phyloP scores from a whole-genome alignment of 2,888 invertebrate species.

The Drosophila villosipedis region DNA sequence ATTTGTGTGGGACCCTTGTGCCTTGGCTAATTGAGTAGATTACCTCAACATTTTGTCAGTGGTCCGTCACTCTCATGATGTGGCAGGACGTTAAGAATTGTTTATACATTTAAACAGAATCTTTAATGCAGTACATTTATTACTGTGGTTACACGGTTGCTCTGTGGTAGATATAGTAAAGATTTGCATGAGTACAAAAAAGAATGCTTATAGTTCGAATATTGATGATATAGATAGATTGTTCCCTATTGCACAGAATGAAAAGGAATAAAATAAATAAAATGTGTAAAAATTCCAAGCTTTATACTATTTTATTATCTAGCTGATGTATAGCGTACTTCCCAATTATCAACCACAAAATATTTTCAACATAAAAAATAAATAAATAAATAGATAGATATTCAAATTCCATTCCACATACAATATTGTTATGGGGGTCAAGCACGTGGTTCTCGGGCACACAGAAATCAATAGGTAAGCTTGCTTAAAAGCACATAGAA shows the following conservation, averaged over 20 bases:
- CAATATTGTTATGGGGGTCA: neutral
- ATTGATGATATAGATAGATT: neutral
- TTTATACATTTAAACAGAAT: neutral
- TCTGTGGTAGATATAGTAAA: neutral
- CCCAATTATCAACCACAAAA: neutral
- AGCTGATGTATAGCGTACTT: neutral
- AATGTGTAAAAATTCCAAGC: neutral
- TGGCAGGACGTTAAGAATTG: neutral
- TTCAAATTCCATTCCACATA: neutral
- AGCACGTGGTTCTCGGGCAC: neutral
- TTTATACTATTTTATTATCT: neutral
- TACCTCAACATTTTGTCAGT: slow-evolving; percentile 57
- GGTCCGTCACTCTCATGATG: slow-evolving; percentile 16
- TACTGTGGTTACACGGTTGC: neutral
- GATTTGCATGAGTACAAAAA: neutral
- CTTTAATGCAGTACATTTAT: neutral
- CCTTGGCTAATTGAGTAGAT: slow-evolving; percentile 70
- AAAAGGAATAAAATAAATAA: neutral
- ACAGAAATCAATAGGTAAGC: neutral
- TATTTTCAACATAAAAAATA: neutral
- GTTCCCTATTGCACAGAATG: rapidly evolving
- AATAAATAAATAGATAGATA: neutral
- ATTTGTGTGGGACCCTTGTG: slow-evolving; percentile 28
- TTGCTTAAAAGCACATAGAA: slow-evolving; percentile 3
- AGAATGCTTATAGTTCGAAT: neutral